These are phyloP conservation scores for Scaptomyza graminum DNA, from an alignment of 1,140 invertebrate genomes.

Conservation along the genomic window DNA sequence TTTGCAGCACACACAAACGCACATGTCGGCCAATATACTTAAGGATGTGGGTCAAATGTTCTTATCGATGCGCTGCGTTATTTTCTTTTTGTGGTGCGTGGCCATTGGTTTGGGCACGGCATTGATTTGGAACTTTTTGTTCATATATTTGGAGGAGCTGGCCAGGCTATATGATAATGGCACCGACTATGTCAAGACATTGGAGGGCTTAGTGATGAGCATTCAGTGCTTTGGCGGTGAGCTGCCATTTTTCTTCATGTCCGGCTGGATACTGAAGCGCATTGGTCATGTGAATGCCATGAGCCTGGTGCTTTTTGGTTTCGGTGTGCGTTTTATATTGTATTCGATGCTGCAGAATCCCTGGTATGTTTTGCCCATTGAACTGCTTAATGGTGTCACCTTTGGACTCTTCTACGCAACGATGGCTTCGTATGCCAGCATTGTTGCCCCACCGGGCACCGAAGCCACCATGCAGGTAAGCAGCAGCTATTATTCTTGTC, in stretches of 20 bases:
- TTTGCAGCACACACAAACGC: constrained; percentile 86
- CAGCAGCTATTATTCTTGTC: neutral
- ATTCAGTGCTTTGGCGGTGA: constrained; percentile 95
- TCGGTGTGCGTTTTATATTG: constrained; percentile 90
- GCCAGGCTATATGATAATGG: constrained; percentile 74
- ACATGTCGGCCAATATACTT: constrained; percentile 87
- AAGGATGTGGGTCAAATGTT: constrained; percentile 87
- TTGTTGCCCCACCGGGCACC: constrained; percentile 92
- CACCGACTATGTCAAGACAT: constrained; percentile 88
- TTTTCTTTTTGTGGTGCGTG: constrained; percentile 92
- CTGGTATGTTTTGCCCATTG: constrained; percentile 93
- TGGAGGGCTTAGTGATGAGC: constrained; percentile 91
- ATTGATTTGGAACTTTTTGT: constrained; percentile 94
- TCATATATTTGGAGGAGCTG: constrained; percentile 91
- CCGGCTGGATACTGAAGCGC: constrained; percentile 90
- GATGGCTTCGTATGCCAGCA: constrained; percentile 94
- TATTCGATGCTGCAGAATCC: constrained; percentile 92
- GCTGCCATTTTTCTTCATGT: constrained; percentile 94
- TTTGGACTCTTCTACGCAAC: constrained; percentile 95
- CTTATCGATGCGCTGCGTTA: constrained; percentile 86
- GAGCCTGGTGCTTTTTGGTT: constrained; percentile 91
- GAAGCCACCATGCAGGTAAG: constrained; percentile 92
- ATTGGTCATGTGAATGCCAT: constrained; percentile 93
- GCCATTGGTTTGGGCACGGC: constrained; percentile 93
- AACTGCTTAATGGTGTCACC: constrained; percentile 93